These are phyloP conservation scores for Psittacula echo DNA, from an alignment of 2,797 vertebrate species.

Conservation along the genomic window DNA sequence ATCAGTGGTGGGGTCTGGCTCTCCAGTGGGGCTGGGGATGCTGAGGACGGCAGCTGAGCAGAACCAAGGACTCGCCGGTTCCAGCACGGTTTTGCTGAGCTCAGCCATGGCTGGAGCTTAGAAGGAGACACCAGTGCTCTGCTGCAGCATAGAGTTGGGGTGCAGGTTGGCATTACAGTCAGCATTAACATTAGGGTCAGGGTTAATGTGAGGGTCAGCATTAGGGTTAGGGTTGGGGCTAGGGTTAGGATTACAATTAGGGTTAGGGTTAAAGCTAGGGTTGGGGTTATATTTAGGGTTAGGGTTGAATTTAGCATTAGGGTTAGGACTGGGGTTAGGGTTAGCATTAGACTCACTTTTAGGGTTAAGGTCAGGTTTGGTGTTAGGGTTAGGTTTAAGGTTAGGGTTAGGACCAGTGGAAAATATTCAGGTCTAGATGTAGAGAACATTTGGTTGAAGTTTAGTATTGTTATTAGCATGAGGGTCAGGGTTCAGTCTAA, in stretches of 20 bases:
- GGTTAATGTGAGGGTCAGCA: neutral
- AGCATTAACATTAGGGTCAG: neutral
- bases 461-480: neutral
- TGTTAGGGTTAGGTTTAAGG: neutral
- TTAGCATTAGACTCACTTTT: neutral
- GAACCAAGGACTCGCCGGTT: fast-evolving
- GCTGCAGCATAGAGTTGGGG: neutral
- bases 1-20: fast-evolving
- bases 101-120: neutral
- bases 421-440: neutral
- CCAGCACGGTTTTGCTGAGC: neutral
- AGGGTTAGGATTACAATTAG: neutral
- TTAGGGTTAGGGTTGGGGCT: neutral
- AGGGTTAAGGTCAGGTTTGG: neutral
- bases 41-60: neutral
- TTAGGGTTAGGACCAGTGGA: neutral
- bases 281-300: neutral
- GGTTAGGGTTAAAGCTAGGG: neutral
- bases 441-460: neutral
- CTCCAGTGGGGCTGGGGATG: fast-evolving
- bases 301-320: neutral
- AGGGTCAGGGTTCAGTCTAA: neutral
- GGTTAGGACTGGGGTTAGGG: neutral
- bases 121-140: neutral
- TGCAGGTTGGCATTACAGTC: neutral